Conservation (phyloP, 2,888 invertebrate species). For the Lissonota sp. region DNA sequence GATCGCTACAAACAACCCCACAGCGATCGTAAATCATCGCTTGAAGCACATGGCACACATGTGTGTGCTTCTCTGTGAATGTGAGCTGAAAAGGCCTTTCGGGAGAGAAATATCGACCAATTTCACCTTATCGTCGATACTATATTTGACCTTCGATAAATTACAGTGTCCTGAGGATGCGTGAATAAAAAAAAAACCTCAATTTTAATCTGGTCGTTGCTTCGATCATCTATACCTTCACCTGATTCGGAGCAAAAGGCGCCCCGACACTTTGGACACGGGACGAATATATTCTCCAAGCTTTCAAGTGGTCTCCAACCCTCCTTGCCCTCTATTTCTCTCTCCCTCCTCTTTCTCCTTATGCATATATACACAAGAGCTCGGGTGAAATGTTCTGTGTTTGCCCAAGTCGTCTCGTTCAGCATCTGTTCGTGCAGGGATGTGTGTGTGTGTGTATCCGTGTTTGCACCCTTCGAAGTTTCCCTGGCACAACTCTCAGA, state of each 20-base stretch:
- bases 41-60: constrained; percentile 23
- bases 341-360: neutral
- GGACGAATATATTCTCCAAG: neutral
- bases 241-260: neutral
- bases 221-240: neutral
- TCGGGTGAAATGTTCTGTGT: neutral
- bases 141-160: constrained; percentile 46
- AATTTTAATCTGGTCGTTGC: constrained; percentile 16
- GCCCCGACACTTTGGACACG: neutral
- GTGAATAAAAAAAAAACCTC: constrained; percentile 16
- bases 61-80: neutral
- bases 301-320: neutral
- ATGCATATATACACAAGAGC: neutral
- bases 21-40: constrained; percentile 48
- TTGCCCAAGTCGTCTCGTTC: neutral
- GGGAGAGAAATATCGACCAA: constrained; percentile 41
- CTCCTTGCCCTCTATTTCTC: neutral
- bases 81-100: too few relatives aligned
- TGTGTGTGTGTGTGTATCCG: neutral
- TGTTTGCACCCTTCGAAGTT: constrained; percentile 16
- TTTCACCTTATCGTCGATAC: constrained; percentile 39
- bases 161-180: neutral
- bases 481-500: neutral
- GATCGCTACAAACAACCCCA: neutral
- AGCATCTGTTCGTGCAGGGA: neutral